phyloP scores from a whole-genome alignment of 2,888 invertebrate species.

The Leptarthrus brevirostris region DNA sequence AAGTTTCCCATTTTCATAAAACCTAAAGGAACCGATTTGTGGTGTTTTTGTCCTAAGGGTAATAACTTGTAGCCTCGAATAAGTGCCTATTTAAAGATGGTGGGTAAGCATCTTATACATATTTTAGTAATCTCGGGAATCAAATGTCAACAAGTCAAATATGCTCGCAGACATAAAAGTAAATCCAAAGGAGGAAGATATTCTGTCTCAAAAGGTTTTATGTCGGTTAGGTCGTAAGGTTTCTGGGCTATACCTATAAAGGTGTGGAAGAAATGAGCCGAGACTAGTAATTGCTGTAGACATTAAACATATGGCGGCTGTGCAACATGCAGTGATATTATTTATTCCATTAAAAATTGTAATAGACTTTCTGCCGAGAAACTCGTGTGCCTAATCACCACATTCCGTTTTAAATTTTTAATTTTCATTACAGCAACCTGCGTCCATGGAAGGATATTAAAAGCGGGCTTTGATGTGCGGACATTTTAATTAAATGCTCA shows the following conservation, averaged over 20 bases:
- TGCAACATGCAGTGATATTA: neutral
- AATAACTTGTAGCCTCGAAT: neutral
- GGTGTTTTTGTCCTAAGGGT: neutral
- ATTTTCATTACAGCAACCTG: constrained; percentile 18
- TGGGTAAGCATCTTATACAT: constrained; percentile 1
- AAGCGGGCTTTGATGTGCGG: constrained; percentile 23
- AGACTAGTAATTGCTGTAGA: neutral
- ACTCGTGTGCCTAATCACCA: neutral
- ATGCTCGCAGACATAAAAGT: neutral
- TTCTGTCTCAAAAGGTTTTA: neutral
- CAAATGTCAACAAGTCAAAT: neutral
- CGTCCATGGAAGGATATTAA: neutral
- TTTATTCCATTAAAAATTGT: constrained; percentile 37
- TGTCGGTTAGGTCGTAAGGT: neutral
- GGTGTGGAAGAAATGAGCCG: neutral
- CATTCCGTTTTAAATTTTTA: constrained; percentile 13
- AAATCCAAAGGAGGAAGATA: neutral
- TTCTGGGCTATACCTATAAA: neutral
- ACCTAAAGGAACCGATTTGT: constrained; percentile 7
- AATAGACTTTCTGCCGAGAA: constrained; percentile 3
- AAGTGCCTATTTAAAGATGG: neutral
- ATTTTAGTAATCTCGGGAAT: neutral
- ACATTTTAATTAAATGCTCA: constrained; percentile 25
- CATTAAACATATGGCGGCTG: constrained; percentile 9
- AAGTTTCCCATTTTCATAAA: constrained; percentile 11